Evolutionary conservation across 2,888 invertebrate genomes (phyloP).

Genomic region (Ephialtes manifestator): DNA sequence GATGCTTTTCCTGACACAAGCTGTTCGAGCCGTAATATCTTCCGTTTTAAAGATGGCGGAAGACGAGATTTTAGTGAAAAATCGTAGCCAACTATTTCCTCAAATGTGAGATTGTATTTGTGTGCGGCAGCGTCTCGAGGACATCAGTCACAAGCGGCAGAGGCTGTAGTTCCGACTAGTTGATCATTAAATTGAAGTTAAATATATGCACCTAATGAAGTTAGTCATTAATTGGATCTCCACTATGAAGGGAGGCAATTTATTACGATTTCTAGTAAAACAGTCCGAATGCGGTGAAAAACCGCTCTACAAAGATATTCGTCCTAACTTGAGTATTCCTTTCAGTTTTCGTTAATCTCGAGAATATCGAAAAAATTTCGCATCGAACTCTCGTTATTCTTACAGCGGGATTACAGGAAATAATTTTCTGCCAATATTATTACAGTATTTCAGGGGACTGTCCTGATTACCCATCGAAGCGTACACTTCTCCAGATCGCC

Average conservation of each 20-base stretch:
- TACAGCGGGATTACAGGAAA: too few relatives aligned
- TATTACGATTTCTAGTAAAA: background rate
- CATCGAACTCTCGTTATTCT: background rate
- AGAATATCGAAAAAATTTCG: background rate
- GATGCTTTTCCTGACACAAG: too few relatives aligned
- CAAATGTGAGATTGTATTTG: background rate
- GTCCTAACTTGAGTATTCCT: background rate
- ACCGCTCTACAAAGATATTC: background rate
- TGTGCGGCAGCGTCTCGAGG: background rate
- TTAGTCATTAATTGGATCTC: background rate
- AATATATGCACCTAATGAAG: background rate
- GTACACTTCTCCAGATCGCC: background rate
- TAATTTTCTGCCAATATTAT: slow-evolving; percentile 20
- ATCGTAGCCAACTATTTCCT: background rate
- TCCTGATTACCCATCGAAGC: slow-evolving; percentile 10
- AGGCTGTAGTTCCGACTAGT: background rate
- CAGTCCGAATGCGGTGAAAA: background rate
- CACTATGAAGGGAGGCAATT: background rate
- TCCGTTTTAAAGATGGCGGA: background rate
- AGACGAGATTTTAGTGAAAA: background rate
- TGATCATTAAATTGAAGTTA: background rate
- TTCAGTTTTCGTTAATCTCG: background rate
- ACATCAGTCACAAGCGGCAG: background rate
- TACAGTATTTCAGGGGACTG: background rate
- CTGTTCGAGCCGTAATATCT: too few relatives aligned